Base-by-base conservation (phyloP, 2,888 invertebrate species). In the Crepidodera aurea region DNA sequence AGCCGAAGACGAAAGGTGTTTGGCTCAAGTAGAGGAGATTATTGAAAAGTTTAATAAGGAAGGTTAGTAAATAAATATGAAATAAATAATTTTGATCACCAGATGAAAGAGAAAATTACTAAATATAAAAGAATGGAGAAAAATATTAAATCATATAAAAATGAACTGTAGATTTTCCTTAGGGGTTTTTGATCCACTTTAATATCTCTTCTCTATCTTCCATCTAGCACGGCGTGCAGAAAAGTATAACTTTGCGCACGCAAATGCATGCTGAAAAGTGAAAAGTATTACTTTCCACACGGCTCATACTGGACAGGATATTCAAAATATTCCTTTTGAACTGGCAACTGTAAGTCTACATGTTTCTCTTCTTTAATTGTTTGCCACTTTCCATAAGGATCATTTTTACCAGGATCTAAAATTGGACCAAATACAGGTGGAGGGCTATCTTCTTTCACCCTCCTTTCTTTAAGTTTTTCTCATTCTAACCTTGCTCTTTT, bases 371-470 rank as follows among this genome's bases (percentile, higher is more conserved):
- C 82, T 62, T 85, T 83, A 5, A 93, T 86, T 4, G 87, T 84
- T 72, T 87, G 85, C 93, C 93, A 93, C n/a, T 86, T 82, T 4
- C 93, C 93, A 73, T 91, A 92, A 0, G 91, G 90, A 66, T 88
- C 86, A 0, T 83, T 84, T 62, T 84, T 85, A 19, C 85, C 84
- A 0, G 87, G 85, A 1, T 89, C 88, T 39, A 89, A 86, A 68
- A 86, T 81, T 50, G 84, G 83, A 55, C 81, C 82, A 67, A 80
- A 76, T 42, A 80, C 81, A 3, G 81, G 79, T 39, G 78, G 71
- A 57, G 77, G 75, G 50, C 73, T 71, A 29, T 73, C 75, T 55
- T 77, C 76, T 29, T 69, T 70, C n/a, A 78, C 82, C 71, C 75
- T 73, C 66, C 72, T 70, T 44, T 75, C 81, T 29, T 83, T 83